Percentiles rank a stretch among this genome's conserved stretches.
Evolutionary conservation across 2,888 invertebrate genomes (phyloP).

Genomic region (Drosophila algonquin): DNA sequence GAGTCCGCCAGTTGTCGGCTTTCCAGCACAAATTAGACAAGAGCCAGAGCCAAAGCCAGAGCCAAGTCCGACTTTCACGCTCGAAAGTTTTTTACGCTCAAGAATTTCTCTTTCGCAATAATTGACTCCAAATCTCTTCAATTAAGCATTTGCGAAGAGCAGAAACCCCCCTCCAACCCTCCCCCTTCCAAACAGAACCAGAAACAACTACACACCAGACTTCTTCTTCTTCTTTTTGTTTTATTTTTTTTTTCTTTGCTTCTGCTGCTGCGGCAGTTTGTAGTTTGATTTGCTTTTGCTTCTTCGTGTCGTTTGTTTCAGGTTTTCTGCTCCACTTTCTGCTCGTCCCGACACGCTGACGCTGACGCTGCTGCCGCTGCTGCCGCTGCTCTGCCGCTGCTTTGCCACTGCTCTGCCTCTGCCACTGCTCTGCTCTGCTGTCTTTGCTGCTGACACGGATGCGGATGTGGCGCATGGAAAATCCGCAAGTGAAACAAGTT

Average conservation of each 20-base stretch:
- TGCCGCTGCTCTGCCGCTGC: slow-evolving; percentile 4
- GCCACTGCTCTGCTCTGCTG: slow-evolving; percentile 7
- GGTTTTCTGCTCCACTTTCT: slow-evolving; percentile 74
- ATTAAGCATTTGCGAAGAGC: slow-evolving; percentile 63
- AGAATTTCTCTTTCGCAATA: slow-evolving; percentile 79
- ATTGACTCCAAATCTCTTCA: slow-evolving; percentile 76
- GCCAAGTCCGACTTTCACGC: slow-evolving; percentile 66
- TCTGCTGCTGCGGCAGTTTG: slow-evolving; percentile 5
- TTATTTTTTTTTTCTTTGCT: background rate
- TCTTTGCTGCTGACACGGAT: slow-evolving; percentile 52
- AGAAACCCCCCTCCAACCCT: slow-evolving; percentile 10
- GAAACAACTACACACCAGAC: slow-evolving; percentile 50
- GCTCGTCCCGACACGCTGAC: slow-evolving; percentile 60
- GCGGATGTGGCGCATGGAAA: slow-evolving; percentile 64
- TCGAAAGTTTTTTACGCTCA: slow-evolving; percentile 60
- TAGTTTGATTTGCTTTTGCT: slow-evolving; percentile 1
- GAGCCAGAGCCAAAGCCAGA: slow-evolving; percentile 30
- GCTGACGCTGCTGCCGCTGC: slow-evolving; percentile 5
- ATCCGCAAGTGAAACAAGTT: slow-evolving; percentile 69
- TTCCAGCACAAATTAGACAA: slow-evolving; percentile 57
- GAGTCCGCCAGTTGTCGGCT: slow-evolving; percentile 33
- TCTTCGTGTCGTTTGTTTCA: slow-evolving; percentile 21
- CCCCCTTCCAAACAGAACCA: slow-evolving; percentile 45
- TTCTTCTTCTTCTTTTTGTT: slow-evolving; percentile 14
- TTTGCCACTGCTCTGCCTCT: too few relatives aligned